Evolutionary conservation across 2,113 vertebrate species (phyloP), one percentile per base, ranked within the genome.

Genomic region (Otis tarda): DNA sequence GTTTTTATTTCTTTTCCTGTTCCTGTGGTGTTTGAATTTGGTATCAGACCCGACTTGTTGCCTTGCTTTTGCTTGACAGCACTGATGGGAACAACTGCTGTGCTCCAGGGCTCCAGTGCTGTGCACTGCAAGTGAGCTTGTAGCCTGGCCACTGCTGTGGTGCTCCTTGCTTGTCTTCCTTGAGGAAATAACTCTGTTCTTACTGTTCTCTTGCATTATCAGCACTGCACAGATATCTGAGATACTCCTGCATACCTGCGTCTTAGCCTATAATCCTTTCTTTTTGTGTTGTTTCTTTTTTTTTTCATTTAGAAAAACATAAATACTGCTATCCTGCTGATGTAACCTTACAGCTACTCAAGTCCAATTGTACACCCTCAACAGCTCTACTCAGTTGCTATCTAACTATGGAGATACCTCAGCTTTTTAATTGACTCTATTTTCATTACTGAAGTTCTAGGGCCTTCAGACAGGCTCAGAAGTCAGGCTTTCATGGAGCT

Each of bases 11-110:
- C 11, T 47, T 56, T 17, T 55, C 10, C 17, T 14, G 2, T 19
- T 49, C 10, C 39, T 70, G 5, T 2, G 3, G 8, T 20, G 12
- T 41, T 47, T 45, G 24, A 47, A 53, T n/a, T 30, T 63, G 21
- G 10, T 7, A 27, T 16, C 0, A 39, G 21, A 14, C 12, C 7
- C 28, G 5, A 12, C 4, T 21, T 30, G 4, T 39, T 69, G 12
- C 11, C 47, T 82, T 39, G 14, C 22, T 55, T 65, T 52, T 21
- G 22, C 27, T 43, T 27, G 24, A 17, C 14, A 23, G 14, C 12
- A 15, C 5, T 35, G 24, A 45, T 4, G 7, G 15, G 37, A 47
- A 28, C 47, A 45, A 2, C 35, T 23, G 16, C 37, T 49, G n/a
- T 23, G 14, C 28, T 31, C 20, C 21, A 30, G 50, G 4, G 9